These are phyloP conservation scores for Leucophenga montana DNA, from an alignment of 2,888 invertebrate species.

Conservation along the genomic window DNA sequence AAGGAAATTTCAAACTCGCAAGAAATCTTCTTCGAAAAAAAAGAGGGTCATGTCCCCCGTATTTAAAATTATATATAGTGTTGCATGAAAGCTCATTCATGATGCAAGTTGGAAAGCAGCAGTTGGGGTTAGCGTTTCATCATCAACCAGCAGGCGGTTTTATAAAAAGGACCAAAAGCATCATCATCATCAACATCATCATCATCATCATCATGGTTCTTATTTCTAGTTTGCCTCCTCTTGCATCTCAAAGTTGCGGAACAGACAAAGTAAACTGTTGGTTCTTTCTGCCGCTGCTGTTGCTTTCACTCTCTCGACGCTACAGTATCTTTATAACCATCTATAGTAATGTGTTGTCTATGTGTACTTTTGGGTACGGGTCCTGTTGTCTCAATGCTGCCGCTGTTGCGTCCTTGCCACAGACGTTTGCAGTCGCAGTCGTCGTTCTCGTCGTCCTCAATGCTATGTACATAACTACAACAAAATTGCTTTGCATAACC, in stretches of 20 bases:
- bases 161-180: background rate
- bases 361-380: background rate
- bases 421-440: background rate
- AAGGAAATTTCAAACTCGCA: background rate
- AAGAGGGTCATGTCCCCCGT: conserved; percentile 24
- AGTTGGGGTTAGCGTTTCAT: background rate
- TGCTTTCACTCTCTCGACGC: conserved; percentile 4
- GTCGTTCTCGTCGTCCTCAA: background rate
- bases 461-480: conserved; percentile 12
- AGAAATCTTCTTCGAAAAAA: background rate
- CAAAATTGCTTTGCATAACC: conserved; percentile 26
- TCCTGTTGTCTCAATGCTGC: conserved; percentile 18
- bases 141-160: background rate
- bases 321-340: too few relatives aligned
- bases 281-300: conserved; percentile 2
- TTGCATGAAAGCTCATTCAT: conserved; percentile 22
- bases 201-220: conserved; percentile 4
- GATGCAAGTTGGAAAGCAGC: background rate
- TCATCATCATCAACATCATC: background rate
- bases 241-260: conserved; percentile 26
- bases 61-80: conserved; percentile 11
- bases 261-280: conserved; percentile 28
- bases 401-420: conserved; percentile 16
- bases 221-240: conserved; percentile 19
- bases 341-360: background rate